A percentile compares a stretch with the other conserved stretches of the same genome.
Conservation (phyloP, 92 coral and sea anemone genomes). For the Paragorgia papillata region DNA sequence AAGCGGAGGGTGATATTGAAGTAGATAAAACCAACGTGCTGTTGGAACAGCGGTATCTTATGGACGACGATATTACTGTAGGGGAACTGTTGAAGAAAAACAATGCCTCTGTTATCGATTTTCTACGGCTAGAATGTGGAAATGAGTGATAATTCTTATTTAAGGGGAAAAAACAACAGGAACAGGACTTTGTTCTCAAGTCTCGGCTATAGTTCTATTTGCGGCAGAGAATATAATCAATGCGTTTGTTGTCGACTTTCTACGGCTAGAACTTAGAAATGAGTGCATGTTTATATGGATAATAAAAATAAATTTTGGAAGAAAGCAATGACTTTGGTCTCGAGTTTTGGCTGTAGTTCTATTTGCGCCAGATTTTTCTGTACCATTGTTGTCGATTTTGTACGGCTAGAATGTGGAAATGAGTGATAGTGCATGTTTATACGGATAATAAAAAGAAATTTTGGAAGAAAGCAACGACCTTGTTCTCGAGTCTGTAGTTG, state of each 20-base stretch:
- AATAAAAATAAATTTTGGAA: no score
- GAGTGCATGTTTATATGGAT: background rate
- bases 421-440: background rate
- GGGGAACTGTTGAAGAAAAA: slow-evolving; percentile 70
- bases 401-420: slow-evolving; percentile 72
- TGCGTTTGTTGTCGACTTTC: slow-evolving; percentile 80
- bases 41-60: slow-evolving; percentile 81
- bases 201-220: no score
- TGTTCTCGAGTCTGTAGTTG: no score
- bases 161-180: no score
- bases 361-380: no score
- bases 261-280: slow-evolving; percentile 72
- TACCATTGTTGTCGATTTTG: slow-evolving; percentile 80
- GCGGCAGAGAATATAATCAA: no score
- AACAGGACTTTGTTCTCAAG: no score
- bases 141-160: background rate
- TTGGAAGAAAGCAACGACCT: no score
- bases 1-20: slow-evolving; percentile 17
- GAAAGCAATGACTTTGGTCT: no score
- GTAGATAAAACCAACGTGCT: slow-evolving; percentile 55
- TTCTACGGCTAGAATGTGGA: slow-evolving; percentile 81
- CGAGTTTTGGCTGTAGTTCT: no score
- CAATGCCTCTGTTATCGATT: slow-evolving; percentile 73
- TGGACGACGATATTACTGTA: slow-evolving; percentile 70
- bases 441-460: no score